Base-by-base conservation (phyloP, 2,797 vertebrate species). In the Ctenosaura bakeri region DNA sequence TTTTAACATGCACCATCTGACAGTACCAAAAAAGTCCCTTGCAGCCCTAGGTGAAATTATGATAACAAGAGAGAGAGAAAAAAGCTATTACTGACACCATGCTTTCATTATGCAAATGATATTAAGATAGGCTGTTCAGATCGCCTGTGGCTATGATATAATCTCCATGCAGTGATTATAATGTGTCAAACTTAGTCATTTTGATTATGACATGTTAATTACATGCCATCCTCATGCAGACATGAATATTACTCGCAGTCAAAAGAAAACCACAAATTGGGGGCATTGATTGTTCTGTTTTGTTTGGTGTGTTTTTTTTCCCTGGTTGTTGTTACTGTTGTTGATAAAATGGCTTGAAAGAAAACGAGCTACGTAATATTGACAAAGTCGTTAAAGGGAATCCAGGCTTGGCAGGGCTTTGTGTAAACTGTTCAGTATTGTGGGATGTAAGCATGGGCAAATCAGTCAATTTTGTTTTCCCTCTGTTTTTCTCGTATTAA, bases 131-230 rank as follows among this genome's bases (percentile, higher is more conserved):
- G 97, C 98, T 97, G 97, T 96, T 97, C 96, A 95, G 97, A 98
- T 98, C 93, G 98, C 98, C 98, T 93, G 97, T 97, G 98, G 99
- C 98, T 98, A 98, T 96, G 97, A 98, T 98, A 97, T 99, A 98
- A 99, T 99, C 98, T 99, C 98, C 98, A 98, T 98, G 97, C 98
- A 98, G 98, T 99, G 98, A 99, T 99, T 99, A 99, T 98, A 98
- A 99, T 98, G 98, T 99, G 98, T 99, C 99, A 99, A 98, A 98
- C 98, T 98, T 98, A 98, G 98, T 98, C 98, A 98, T 98, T 98
- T 98, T 99, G 99, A 99, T 99, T 99, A 99, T 98, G 98, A 99
- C 98, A 98, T 98, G 98, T 99, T 99, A 99, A 99, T 99, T 99
- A 99, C 98, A 99, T 97, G 98, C 98, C 97, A 97, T 98, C 98